Conservation (phyloP, 30 jellyfish, hydroid and myxozoan species). For the Pelagia noctiluca region DNA sequence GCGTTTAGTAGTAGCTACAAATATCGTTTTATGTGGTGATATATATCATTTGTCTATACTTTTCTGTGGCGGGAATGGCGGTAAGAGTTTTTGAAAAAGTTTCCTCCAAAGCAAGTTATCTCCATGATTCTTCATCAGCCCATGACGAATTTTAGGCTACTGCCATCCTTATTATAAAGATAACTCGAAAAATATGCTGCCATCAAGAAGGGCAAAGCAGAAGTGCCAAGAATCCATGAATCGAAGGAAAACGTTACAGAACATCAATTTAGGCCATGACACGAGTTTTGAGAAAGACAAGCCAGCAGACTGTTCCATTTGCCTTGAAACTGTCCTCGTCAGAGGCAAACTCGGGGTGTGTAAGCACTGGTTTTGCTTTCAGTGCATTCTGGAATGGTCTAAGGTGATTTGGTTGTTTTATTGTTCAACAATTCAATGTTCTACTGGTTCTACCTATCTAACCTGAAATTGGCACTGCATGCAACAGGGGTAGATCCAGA, state of each 20-base stretch:
- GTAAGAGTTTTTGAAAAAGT: no score
- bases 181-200: not conserved
- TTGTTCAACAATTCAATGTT: not conserved
- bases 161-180: no score
- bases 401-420: conserved; percentile 35
- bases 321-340: conserved; percentile 45
- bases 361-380: conserved; percentile 73
- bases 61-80: no score
- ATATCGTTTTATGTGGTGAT: no score
- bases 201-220: conserved; percentile 13
- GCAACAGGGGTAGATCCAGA: not conserved
- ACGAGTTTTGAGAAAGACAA: conserved; percentile 14
- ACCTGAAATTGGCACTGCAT: not conserved
- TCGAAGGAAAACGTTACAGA: not conserved
- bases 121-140: no score
- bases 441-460: not conserved
- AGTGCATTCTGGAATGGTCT: conserved; percentile 68
- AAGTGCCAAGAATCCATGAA: conserved; percentile 15
- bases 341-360: conserved; percentile 66
- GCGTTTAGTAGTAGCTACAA: no score
- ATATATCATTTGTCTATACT: no score
- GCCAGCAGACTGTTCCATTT: conserved; percentile 36
- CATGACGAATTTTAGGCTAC: no score
- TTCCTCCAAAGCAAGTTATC: no score
- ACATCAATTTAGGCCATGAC: not conserved